These are phyloP conservation scores for Oryzias dopingdopingensis DNA, from an alignment of 2,797 vertebrate genomes.

Conservation along the genomic window DNA sequence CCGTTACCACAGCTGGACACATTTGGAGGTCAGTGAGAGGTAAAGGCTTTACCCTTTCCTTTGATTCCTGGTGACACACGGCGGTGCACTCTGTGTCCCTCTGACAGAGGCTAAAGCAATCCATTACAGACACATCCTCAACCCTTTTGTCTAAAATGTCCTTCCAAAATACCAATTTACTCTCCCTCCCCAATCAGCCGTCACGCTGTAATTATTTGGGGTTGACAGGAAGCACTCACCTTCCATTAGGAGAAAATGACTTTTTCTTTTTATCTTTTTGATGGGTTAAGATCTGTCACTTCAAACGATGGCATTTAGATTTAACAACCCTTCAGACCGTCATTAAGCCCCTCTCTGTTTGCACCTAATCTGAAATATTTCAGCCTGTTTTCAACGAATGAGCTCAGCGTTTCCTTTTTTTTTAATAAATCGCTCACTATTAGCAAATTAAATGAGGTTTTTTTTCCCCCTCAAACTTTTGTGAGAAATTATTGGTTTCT, in stretches of 20 bases:
- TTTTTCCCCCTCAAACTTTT: conserved; percentile 52
- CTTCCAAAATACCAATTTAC: conserved; percentile 35
- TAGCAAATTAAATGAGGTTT: conserved; percentile 66
- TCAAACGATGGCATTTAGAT: conserved; percentile 38
- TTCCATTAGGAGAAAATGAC: conserved; percentile 24
- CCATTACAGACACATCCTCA: conserved; percentile 30
- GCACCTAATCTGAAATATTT: conserved; percentile 27
- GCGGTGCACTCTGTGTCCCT: conserved; percentile 24
- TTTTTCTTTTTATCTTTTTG: conserved; percentile 9
- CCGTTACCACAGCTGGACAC: conserved; percentile 45
- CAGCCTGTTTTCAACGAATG: conserved; percentile 24
- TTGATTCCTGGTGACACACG: conserved; percentile 46
- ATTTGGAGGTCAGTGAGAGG: conserved; percentile 57
- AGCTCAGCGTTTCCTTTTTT: conserved; percentile 27
- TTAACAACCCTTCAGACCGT: conserved; percentile 32
- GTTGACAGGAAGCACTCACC: conserved; percentile 34
- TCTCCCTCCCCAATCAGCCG: conserved; percentile 24
- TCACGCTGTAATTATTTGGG: conserved; percentile 34
- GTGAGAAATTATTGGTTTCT: conserved; percentile 70
- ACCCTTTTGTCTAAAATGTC: conserved; percentile 24
- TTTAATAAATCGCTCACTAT: conserved; percentile 67
- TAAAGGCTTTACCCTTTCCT: conserved; percentile 49
- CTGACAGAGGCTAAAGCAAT: conserved; percentile 52
- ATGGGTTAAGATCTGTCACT: conserved; percentile 24
- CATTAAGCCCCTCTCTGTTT: conserved; percentile 39